Evolutionary conservation across 2,888 invertebrate species (phyloP), one percentile per base, ranked within the genome.

Genomic region (Zaprionus lineosus): DNA sequence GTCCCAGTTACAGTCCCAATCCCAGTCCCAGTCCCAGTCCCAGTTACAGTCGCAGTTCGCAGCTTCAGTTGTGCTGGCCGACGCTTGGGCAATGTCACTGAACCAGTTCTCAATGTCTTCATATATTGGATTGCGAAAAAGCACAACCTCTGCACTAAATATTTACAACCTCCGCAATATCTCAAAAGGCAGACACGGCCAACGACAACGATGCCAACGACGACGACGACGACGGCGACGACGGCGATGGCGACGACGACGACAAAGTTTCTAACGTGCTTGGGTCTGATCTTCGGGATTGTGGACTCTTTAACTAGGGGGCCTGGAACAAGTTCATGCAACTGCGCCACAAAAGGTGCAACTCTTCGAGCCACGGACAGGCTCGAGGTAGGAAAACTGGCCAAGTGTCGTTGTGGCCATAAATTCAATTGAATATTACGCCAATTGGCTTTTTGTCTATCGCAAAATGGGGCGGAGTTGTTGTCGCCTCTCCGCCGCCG

Each of bases 381-480:
- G 47, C 19, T 46, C 37, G 24, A 29, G n/a, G 21, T 34, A 24
- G 40, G 47, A 59, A 50, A 67, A 58, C 64, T 68, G 65, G 65
- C 74, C 71, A 75, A 85, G 85, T 84, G 81, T 86, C 76, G 86
- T 74, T 81, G 74, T 86, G 73, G 70, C 84, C 84, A 86, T 86
- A 87, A 85, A 86, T 87, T 84, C 86, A 85, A 86, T 86, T 87
- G 85, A 82, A 87, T 86, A 87, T 86, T 86, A 84, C 84, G 86
- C 77, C 75, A 85, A 85, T 82, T 86, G 78, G 81, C 74, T 76
- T 73, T 75, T 85, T 85, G 86, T 85, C 84, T 84, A 83, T 79
- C 81, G 69, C 67, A 57, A 69, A 77, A 68, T 60, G 77, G 84
- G 76, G 84, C 81, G 84, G 84, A 72, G 84, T 71, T 50, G 55